Base-by-base conservation (phyloP, 2,113 vertebrate species). In the Scortum barcoo region DNA sequence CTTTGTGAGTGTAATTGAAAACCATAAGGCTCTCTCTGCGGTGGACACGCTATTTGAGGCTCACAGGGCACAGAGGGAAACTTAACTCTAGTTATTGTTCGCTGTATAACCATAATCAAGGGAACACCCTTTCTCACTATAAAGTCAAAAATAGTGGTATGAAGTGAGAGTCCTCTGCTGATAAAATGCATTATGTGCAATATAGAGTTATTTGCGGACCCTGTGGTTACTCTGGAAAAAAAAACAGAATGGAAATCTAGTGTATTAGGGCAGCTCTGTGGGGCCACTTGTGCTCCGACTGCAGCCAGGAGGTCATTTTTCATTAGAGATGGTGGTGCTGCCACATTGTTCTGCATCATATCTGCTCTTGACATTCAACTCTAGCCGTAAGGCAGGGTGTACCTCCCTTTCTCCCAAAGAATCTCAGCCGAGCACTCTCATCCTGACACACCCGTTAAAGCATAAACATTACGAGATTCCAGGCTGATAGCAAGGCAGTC, bases 401-500 rank as follows among this genome's bases (percentile, higher is more conserved):
- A 89, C 70, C 86, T 80, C 80, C 50, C 74, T 72, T 78, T 86
- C 79, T 69, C 51, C 82, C 46, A 86, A 78, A 86, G 72, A 93
- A 86, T 88, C 85, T 80, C 60, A 71, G 84, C 69, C 62, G 7
- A 62, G 77, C 89, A 77, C 80, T 74, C 91, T 91, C 81, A 91
- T 92, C 91, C 91, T 90, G 92, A 93, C 91, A 91, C 92, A 89
- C 92, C 89, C 88, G 76, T 83, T 42, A 60, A 82, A 93, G 83
- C 72, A 90, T 92, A 92, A 93, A 93, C 86, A 93, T 74, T 20
- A 56, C 30, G 36, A 87, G 90, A 91, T 88, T 88, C 86, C 88
- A 65, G 88, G 71, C 76, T 65, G 84, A 91, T 87, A 91, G 84
- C 46, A 20, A 53, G 54, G 79, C 73, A 76, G 82, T 62, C 75